These are phyloP conservation scores for Caenorhabditis remanei DNA, from an alignment of 1,140 invertebrate species.

Conservation along the genomic window DNA sequence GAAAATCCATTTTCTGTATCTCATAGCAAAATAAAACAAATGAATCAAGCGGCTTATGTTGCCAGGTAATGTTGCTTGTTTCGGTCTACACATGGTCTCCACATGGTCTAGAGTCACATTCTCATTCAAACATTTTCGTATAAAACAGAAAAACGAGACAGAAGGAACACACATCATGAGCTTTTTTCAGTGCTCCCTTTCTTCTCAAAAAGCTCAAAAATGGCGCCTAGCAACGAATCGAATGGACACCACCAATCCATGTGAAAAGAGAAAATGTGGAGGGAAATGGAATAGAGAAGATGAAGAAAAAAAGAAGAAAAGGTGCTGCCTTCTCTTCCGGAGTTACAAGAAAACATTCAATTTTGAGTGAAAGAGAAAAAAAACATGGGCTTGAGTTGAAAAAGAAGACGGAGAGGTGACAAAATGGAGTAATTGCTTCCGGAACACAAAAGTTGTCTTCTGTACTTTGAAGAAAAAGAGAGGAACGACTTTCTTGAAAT, in stretches of 20 bases:
- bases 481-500: not conserved
- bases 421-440: slow-evolving; percentile 49
- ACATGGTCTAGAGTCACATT: not conserved
- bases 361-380: not conserved
- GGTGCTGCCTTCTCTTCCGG: not conserved
- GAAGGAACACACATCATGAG: not conserved
- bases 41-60: not conserved
- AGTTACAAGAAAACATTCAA: slow-evolving; percentile 42
- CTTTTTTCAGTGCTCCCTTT: not conserved
- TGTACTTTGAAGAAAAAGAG: not conserved
- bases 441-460: slow-evolving; percentile 10
- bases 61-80: not conserved
- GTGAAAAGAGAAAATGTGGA: not conserved
- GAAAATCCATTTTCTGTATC: not conserved
- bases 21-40: slow-evolving; percentile 7
- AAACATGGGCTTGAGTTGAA: not conserved
- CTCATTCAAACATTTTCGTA: not conserved
- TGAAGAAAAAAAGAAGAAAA: slow-evolving; percentile 1
- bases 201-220: not conserved
- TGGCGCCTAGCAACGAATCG: slow-evolving; percentile 38
- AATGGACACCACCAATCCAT: not conserved
- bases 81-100: not conserved
- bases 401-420: not conserved
- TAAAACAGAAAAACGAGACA: not conserved
- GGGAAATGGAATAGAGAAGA: not conserved